Conservation (phyloP, 1,140 invertebrate species). For the Aphis gossypii region DNA sequence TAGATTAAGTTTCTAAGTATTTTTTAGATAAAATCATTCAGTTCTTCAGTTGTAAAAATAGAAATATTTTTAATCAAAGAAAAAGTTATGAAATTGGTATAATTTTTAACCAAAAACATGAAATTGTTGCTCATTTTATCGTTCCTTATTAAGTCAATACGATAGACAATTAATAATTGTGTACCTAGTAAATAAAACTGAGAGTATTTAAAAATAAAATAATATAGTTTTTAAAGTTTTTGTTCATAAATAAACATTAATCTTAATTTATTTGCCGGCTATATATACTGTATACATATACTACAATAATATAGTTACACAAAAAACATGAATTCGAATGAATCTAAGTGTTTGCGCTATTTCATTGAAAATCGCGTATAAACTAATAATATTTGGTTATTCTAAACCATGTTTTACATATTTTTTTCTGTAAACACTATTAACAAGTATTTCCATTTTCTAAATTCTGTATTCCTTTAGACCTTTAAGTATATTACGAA, state of each 20-base stretch:
- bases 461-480: background rate
- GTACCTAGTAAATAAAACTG: no score
- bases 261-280: background rate
- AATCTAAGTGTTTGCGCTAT: background rate
- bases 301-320: background rate
- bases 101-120: background rate
- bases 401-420: slow-evolving; percentile 6
- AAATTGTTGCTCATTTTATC: no score
- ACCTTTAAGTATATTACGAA: slow-evolving; percentile 1
- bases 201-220: background rate
- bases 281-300: background rate
- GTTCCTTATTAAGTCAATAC: no score
- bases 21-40: background rate
- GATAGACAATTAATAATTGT: no score
- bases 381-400: slow-evolving; percentile 3
- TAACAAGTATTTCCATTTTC: slow-evolving; percentile 2
- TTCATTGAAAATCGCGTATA: background rate
- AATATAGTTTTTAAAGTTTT: background rate
- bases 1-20: background rate
- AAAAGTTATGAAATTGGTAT: background rate
- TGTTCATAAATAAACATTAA: background rate
- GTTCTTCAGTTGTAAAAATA: no score
- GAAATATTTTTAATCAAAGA: background rate
- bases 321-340: background rate
- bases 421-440: slow-evolving; percentile 10